Conservation (phyloP, 92 coral and sea anemone genomes). For the Epizoanthus scotinus region DNA sequence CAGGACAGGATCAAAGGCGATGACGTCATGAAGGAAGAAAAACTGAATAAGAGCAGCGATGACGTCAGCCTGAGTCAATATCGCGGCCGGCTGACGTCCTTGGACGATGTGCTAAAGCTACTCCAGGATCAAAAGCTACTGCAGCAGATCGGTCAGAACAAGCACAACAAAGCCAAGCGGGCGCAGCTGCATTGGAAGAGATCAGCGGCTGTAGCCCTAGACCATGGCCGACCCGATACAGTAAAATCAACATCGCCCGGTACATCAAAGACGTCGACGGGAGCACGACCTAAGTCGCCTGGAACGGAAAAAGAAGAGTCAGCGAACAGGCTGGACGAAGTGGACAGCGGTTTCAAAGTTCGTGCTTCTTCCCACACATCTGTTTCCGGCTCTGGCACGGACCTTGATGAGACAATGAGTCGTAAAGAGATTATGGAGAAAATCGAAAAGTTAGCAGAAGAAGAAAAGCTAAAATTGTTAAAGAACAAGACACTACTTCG, state of each 20-base stretch:
- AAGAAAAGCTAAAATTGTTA: slow-evolving; percentile 75
- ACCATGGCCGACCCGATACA: slow-evolving; percentile 53
- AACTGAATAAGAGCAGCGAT: slow-evolving; percentile 30
- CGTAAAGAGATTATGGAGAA: slow-evolving; percentile 71
- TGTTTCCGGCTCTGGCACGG: slow-evolving; percentile 27
- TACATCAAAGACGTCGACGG: background rate
- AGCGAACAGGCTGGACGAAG: background rate
- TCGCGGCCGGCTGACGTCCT: slow-evolving; percentile 68
- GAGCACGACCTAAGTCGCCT: background rate
- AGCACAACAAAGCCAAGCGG: slow-evolving; percentile 58
- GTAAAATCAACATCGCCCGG: background rate
- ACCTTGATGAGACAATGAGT: slow-evolving; percentile 37
- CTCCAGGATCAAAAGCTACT: slow-evolving; percentile 86
- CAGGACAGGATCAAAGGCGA: slow-evolving; percentile 17
- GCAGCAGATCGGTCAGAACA: slow-evolving; percentile 81
- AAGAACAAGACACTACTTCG: slow-evolving; percentile 84
- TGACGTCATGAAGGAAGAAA: slow-evolving; percentile 28
- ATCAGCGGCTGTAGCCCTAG: slow-evolving; percentile 84
- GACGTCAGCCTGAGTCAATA: slow-evolving; percentile 23
- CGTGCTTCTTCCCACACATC: slow-evolving; percentile 19
- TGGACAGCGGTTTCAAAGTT: slow-evolving; percentile 27
- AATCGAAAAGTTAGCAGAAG: slow-evolving; percentile 81
- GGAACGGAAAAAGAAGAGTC: slow-evolving; percentile 25
- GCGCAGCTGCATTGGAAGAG: slow-evolving; percentile 84
- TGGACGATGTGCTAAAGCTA: slow-evolving; percentile 82